Evolutionary conservation across 1,140 invertebrate species (phyloP).

Genomic region (Ceratosolen solmsi): DNA sequence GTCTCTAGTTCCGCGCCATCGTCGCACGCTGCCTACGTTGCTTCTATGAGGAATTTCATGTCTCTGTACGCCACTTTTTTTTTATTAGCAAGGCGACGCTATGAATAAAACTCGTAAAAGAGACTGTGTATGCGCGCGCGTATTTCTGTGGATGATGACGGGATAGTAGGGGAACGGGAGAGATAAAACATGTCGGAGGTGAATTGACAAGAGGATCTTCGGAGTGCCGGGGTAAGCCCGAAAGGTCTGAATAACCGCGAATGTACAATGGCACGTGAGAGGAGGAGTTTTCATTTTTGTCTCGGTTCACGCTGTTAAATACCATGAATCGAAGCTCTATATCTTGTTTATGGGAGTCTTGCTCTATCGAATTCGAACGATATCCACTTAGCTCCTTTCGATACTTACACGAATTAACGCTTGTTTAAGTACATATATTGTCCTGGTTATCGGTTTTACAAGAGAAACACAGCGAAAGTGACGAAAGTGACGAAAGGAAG

Average conservation of each 20-base stretch:
- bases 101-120: slow-evolving; percentile 62
- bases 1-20: not conserved
- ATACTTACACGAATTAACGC: not conserved
- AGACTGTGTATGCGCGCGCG: not conserved
- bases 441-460: not conserved
- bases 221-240: not conserved
- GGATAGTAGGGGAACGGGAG: not conserved
- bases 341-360: slow-evolving; percentile 2
- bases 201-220: not conserved
- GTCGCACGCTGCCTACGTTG: not conserved
- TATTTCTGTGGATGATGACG: not conserved
- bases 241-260: slow-evolving; percentile 3
- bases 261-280: not conserved
- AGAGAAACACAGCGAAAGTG: not conserved
- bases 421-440: slow-evolving; percentile 6
- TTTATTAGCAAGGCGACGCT: slow-evolving; percentile 63
- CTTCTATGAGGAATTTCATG: slow-evolving; percentile 60
- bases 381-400: not conserved
- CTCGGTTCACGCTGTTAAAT: not conserved
- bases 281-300: slow-evolving; percentile 16
- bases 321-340: not conserved
- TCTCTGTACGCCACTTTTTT: slow-evolving; percentile 59
- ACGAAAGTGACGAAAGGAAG: too few relatives aligned
- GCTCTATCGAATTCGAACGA: not conserved
- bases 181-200: not conserved